Conservation (phyloP, 2,888 invertebrate genomes). For the Siphonodentalium dalli region DNA sequence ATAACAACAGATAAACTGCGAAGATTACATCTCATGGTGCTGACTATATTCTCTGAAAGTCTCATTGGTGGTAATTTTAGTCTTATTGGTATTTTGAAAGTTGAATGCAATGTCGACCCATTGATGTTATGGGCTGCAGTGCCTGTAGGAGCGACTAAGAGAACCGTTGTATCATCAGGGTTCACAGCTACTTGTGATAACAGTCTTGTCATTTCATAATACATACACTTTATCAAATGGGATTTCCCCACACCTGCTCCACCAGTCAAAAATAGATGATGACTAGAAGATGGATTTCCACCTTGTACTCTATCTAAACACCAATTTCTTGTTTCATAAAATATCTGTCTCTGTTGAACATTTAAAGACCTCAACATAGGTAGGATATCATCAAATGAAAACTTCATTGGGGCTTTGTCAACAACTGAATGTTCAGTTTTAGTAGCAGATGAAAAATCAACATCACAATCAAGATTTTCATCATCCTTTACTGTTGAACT, state of each 20-base stretch:
- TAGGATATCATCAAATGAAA: no score
- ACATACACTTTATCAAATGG: conserved; percentile 6
- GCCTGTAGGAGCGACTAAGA: neutral
- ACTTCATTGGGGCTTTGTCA: no score
- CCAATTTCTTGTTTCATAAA: no score
- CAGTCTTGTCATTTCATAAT: conserved; percentile 10
- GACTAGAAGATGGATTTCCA: no score
- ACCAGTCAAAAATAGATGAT: no score
- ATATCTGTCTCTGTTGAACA: no score
- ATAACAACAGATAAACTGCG: conserved; percentile 10
- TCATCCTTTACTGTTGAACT: no score
- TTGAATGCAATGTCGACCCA: neutral
- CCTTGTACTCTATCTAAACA: no score
- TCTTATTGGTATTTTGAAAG: neutral
- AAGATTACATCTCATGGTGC: conserved; percentile 2
- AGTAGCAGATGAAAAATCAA: no score
- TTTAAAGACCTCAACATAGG: no score
- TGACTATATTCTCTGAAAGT: neutral
- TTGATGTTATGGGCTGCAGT: neutral
- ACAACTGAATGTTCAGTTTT: no score
- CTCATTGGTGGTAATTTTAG: conserved; percentile 2
- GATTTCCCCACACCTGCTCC: conserved; percentile 11
- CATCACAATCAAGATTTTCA: no score
- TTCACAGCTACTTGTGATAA: neutral
- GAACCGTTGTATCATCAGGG: conserved; percentile 7